Conservation (phyloP, 2,113 vertebrate genomes). For the Paracanthobrama guichenoti region DNA sequence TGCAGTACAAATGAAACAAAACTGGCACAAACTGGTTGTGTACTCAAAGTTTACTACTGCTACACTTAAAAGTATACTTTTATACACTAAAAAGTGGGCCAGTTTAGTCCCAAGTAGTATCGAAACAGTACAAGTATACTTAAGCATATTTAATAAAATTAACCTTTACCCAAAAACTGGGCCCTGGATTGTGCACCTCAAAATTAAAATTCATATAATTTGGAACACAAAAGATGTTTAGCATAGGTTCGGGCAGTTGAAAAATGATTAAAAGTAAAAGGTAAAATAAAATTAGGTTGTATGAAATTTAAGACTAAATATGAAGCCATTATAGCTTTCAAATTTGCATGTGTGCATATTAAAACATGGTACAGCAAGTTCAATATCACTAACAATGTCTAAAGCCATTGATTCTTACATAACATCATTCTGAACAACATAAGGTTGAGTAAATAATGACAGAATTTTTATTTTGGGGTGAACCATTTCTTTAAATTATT, state of each 20-base stretch:
- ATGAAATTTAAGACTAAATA: neutral
- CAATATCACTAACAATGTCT: neutral
- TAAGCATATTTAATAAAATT: no score
- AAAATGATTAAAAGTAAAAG: neutral
- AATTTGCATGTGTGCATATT: neutral
- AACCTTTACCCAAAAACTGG: no score
- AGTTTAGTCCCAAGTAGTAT: no score
- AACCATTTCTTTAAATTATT: conserved; percentile 22
- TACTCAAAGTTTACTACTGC: no score
- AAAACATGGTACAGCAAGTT: neutral
- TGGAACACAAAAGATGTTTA: neutral
- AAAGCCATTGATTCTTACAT: neutral
- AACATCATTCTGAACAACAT: neutral
- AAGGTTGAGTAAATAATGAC: neutral
- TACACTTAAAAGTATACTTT: no score
- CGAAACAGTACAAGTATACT: no score
- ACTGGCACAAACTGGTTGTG: no score
- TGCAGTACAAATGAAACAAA: no score
- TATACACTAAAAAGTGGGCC: no score
- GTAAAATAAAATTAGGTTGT: neutral
- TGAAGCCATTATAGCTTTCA: neutral
- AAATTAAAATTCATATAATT: neutral
- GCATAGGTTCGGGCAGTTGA: neutral
- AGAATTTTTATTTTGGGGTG: neutral
- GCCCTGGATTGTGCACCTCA: neutral